Evolutionary conservation across 2,888 invertebrate genomes (phyloP).

Genomic region (Tubiluchus corallicola): DNA sequence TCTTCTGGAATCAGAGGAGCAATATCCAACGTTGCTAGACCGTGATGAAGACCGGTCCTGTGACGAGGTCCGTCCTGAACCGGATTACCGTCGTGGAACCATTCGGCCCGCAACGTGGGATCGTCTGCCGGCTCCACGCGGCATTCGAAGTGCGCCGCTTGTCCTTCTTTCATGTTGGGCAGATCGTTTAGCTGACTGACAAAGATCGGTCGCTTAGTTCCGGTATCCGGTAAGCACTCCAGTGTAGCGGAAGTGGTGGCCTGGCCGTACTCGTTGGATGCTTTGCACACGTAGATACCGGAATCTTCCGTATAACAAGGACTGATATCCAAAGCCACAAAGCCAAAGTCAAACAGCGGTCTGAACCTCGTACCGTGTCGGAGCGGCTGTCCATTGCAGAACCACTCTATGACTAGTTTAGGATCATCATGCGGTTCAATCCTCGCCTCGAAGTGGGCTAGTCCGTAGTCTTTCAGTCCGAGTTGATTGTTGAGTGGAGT

Average conservation of each 20-base stretch:
- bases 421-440: slow-evolving; percentile 77
- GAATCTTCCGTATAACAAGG: slow-evolving; percentile 95
- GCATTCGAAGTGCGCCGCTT: slow-evolving; percentile 78
- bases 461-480: slow-evolving; percentile 46
- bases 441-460: slow-evolving; percentile 69
- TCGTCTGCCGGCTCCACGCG: slow-evolving; percentile 82
- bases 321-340: slow-evolving; percentile 82
- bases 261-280: slow-evolving; percentile 81
- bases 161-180: slow-evolving; percentile 41
- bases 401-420: slow-evolving; percentile 70
- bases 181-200: slow-evolving; percentile 1
- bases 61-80: slow-evolving; percentile 48
- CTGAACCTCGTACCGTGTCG: slow-evolving; percentile 81
- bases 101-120: slow-evolving; percentile 73
- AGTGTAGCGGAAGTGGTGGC: slow-evolving; percentile 66
- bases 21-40: slow-evolving; percentile 25
- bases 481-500: not conserved
- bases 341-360: slow-evolving; percentile 81
- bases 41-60: slow-evolving; percentile 23
- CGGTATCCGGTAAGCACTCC: slow-evolving; percentile 19
- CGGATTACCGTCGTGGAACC: slow-evolving; percentile 81
- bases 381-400: slow-evolving; percentile 75
- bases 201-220: not conserved
- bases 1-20: slow-evolving; percentile 48
- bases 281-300: slow-evolving; percentile 85